Conservation (phyloP, 2,888 invertebrate genomes). For the Erebia palarica region DNA sequence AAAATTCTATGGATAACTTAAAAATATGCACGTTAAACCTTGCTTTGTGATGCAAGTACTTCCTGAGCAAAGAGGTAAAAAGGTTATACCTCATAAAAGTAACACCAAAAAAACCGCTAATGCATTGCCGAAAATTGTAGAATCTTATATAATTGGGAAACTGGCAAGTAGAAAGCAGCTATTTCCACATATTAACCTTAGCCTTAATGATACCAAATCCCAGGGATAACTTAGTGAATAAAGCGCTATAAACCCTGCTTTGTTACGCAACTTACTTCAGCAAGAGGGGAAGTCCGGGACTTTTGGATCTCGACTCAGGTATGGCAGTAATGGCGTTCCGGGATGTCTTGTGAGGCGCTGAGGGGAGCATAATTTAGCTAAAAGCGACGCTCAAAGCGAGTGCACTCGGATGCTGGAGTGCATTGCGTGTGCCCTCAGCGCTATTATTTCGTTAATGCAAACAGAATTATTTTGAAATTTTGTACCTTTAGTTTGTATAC, state of each 20-base stretch:
- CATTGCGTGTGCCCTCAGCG: slow-evolving; percentile 17
- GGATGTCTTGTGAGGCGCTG: slow-evolving; percentile 39
- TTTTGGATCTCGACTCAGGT: slow-evolving; percentile 36
- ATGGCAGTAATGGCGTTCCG: slow-evolving; percentile 42
- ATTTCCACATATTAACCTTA: no score
- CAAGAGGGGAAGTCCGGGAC: slow-evolving; percentile 31
- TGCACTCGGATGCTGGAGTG: slow-evolving; percentile 41
- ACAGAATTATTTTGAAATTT: slow-evolving; percentile 46
- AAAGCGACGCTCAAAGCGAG: slow-evolving; percentile 43
- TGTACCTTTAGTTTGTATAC: not conserved
- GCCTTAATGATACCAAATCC: not conserved
- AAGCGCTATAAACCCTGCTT: not conserved
- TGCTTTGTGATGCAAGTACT: no score
- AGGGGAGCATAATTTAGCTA: slow-evolving; percentile 44
- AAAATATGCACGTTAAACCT: no score
- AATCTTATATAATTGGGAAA: no score
- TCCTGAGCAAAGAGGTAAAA: no score
- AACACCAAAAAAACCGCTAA: no score
- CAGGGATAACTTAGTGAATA: not conserved
- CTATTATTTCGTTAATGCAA: slow-evolving; percentile 9
- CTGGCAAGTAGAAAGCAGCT: no score
- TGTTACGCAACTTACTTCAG: not conserved
- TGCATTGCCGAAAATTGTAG: no score
- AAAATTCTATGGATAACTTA: no score
- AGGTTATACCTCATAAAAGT: no score